A percentile compares a stretch with the other conserved stretches of the same genome.
phyloP scores from a whole-genome alignment of 2,797 vertebrate genomes.

The Gallirallus australis region DNA sequence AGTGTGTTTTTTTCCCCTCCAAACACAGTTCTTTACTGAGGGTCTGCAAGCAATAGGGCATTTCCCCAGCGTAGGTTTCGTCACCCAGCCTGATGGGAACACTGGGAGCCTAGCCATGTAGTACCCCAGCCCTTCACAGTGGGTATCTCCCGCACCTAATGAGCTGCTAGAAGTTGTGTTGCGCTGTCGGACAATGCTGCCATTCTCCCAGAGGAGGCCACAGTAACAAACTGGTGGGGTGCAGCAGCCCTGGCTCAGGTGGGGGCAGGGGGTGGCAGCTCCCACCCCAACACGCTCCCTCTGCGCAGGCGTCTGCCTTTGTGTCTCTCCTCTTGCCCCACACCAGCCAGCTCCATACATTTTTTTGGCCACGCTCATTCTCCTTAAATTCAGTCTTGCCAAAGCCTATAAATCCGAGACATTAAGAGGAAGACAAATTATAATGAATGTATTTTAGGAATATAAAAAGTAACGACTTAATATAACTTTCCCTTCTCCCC shows the following conservation, averaged over 20 bases:
- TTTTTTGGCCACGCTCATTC: neutral
- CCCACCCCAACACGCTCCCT: neutral
- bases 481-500: slow-evolving; percentile 1
- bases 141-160: neutral
- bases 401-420: neutral
- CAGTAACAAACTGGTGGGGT: rapidly evolving
- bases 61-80: neutral
- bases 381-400: neutral
- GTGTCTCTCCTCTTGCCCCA: neutral
- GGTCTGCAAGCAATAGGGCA: neutral
- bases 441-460: slow-evolving; percentile 1
- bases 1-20: neutral
- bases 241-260: too few species aligned
- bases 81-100: neutral
- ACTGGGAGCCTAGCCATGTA: neutral
- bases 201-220: neutral
- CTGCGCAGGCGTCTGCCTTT: neutral
- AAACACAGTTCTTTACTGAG: neutral
- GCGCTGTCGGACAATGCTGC: neutral
- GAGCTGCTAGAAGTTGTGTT: neutral
- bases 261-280: neutral
- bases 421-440: slow-evolving; percentile 6
- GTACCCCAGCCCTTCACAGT: neutral
- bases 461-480: slow-evolving; percentile 32
- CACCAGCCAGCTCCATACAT: neutral